Conservation (phyloP, 2,113 vertebrate genomes). For the Plestiodon gilberti region DNA sequence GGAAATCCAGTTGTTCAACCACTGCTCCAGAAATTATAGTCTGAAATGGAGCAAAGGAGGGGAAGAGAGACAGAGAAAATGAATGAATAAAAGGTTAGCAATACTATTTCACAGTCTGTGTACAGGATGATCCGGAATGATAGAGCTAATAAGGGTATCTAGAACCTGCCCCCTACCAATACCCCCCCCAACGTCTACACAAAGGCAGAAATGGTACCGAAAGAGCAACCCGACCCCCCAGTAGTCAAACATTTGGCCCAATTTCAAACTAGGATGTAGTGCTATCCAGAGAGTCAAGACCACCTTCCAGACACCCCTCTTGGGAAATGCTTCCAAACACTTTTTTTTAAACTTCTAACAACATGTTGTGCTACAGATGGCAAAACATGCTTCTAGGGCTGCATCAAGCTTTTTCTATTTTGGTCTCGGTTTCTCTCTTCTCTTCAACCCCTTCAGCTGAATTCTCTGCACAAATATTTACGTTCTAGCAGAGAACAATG, state of each 20-base stretch:
- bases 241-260: not conserved
- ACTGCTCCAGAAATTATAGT: slow-evolving; percentile 96
- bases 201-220: not conserved
- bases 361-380: not conserved
- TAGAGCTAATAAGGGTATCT: not conserved
- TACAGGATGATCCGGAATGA: not conserved
- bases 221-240: not conserved
- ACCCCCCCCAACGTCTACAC: not conserved
- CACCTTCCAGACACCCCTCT: not conserved
- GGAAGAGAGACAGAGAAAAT: not conserved
- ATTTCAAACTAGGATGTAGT: not conserved
- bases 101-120: not conserved
- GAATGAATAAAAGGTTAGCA: not conserved
- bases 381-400: not conserved
- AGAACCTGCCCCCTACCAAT: not conserved
- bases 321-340: not conserved
- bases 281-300: not conserved
- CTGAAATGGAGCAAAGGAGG: slow-evolving; percentile 73
- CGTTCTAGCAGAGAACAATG: not conserved
- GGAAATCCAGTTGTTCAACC: slow-evolving; percentile 96
- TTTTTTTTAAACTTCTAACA: not conserved
- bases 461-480: slow-evolving; percentile 5
- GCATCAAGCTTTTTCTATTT: not conserved
- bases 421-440: not conserved
- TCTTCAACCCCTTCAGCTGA: not conserved